A percentile compares a stretch with the other conserved stretches of the same genome.
Conservation (phyloP, 2,797 vertebrate species). For the Morus bassanus region DNA sequence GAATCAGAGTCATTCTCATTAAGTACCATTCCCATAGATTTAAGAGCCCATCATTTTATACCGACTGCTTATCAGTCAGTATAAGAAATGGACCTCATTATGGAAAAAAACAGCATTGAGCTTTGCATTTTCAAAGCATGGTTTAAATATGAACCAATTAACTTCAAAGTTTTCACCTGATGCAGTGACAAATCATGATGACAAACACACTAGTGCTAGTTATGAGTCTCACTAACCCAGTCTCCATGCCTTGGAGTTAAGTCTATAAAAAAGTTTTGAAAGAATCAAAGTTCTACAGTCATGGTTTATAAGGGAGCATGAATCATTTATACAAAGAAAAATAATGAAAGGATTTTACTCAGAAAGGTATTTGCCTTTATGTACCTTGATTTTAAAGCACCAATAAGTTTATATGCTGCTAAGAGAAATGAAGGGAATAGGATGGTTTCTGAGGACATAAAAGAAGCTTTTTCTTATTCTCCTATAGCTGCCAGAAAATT, state of each 20-base stretch:
- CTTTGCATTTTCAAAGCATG: constrained; percentile 27
- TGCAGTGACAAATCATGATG: constrained; percentile 34
- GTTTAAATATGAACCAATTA: constrained; percentile 54
- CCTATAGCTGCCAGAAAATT: neutral
- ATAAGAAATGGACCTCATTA: constrained; percentile 40
- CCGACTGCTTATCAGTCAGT: constrained; percentile 43
- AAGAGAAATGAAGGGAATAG: neutral
- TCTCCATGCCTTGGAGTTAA: neutral
- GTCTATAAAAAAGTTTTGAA: constrained; percentile 21
- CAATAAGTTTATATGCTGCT: neutral
- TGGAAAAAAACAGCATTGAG: neutral
- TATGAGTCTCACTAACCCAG: constrained; percentile 3
- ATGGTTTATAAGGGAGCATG: neutral
- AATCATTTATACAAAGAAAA: constrained; percentile 28
- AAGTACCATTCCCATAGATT: constrained; percentile 29
- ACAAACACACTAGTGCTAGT: neutral
- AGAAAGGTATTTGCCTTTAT: constrained; percentile 26
- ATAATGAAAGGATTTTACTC: constrained; percentile 45
- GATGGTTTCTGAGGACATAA: neutral
- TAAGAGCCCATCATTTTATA: constrained; percentile 36
- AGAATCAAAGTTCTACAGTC: neutral
- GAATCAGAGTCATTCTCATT: constrained; percentile 28
- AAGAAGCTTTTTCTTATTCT: neutral
- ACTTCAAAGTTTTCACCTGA: constrained; percentile 40
- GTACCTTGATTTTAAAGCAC: constrained; percentile 17